A percentile compares a stretch with the other conserved stretches of the same genome.
These are phyloP conservation scores for Benthosema pterotum DNA, from an alignment of 2,797 vertebrate species.

Conservation along the genomic window DNA sequence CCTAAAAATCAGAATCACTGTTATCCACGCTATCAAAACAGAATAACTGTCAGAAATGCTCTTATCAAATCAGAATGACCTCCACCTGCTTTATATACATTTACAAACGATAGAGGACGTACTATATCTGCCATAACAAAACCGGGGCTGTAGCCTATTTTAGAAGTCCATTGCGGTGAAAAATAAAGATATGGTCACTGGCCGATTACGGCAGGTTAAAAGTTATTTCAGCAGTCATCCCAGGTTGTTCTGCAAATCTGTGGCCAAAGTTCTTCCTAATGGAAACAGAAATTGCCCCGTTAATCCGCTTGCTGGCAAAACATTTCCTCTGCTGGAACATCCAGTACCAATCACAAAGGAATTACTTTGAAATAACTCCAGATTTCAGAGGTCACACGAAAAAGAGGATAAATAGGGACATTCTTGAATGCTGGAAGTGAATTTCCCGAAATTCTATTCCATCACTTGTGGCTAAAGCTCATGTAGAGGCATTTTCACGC, in stretches of 20 bases:
- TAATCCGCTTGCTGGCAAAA: not conserved
- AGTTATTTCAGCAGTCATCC: slow-evolving; percentile 5
- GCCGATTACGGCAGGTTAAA: slow-evolving; percentile 1
- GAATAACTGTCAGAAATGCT: too few relatives aligned
- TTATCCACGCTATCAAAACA: too few relatives aligned
- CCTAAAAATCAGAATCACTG: too few relatives aligned
- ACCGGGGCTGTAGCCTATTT: not conserved
- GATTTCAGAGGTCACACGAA: not conserved
- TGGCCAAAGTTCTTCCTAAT: slow-evolving; percentile 17
- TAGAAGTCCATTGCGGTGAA: slow-evolving; percentile 10
- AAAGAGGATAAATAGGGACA: not conserved
- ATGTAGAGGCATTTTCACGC: not conserved
- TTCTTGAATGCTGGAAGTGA: not conserved
- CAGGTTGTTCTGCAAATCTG: slow-evolving; percentile 21
- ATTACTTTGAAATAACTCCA: not conserved
- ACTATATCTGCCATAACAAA: not conserved
- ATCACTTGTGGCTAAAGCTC: not conserved
- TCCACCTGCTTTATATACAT: slow-evolving; percentile 1
- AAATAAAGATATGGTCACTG: slow-evolving; percentile 29
- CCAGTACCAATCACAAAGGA: slow-evolving; percentile 13
- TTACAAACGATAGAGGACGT: not conserved
- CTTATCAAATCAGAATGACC: not conserved
- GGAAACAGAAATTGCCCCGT: slow-evolving; percentile 20
- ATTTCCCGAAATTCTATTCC: not conserved
- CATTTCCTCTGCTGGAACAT: slow-evolving; percentile 23